Conservation (phyloP, 2,888 invertebrate species). For the Drosophila anomelani region DNA sequence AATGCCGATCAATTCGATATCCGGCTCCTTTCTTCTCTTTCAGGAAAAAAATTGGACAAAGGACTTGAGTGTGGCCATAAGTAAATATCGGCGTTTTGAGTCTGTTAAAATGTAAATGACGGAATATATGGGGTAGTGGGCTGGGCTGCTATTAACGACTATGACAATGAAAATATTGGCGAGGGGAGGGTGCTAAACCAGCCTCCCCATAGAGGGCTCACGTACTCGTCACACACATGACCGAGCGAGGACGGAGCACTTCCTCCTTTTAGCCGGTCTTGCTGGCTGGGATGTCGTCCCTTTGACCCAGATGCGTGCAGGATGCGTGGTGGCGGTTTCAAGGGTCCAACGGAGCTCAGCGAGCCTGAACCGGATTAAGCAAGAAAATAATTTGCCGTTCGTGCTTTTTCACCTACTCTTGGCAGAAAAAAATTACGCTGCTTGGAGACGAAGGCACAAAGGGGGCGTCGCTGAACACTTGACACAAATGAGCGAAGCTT, state of each 20-base stretch:
- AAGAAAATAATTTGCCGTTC: conserved; percentile 81
- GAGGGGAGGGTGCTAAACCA: conserved; percentile 58
- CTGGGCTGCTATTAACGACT: conserved; percentile 76
- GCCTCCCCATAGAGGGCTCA: conserved; percentile 44
- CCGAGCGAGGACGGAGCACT: conserved; percentile 9
- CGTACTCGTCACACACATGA: conserved; percentile 30
- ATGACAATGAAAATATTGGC: conserved; percentile 75
- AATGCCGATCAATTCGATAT: conserved; percentile 6
- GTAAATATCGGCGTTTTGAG: conserved; percentile 72
- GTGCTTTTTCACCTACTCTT: conserved; percentile 76
- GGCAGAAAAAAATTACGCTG: conserved; percentile 48
- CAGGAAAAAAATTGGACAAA: not conserved
- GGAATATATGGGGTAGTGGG: conserved; percentile 33
- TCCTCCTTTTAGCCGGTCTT: conserved; percentile 32
- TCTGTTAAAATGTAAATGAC: conserved; percentile 77
- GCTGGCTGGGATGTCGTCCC: conserved; percentile 63
- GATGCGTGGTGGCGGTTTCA: conserved; percentile 27
- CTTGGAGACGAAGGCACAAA: conserved; percentile 31
- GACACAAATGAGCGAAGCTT: conserved; percentile 62
- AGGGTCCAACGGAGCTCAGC: conserved; percentile 67
- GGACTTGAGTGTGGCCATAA: conserved; percentile 51
- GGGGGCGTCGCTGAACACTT: conserved; percentile 49
- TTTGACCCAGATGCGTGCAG: conserved; percentile 70
- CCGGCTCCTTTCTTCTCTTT: not conserved
- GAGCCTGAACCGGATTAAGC: conserved; percentile 80